Base-by-base conservation (phyloP, 2,888 invertebrate genomes). In the Chloromyia formosa region DNA sequence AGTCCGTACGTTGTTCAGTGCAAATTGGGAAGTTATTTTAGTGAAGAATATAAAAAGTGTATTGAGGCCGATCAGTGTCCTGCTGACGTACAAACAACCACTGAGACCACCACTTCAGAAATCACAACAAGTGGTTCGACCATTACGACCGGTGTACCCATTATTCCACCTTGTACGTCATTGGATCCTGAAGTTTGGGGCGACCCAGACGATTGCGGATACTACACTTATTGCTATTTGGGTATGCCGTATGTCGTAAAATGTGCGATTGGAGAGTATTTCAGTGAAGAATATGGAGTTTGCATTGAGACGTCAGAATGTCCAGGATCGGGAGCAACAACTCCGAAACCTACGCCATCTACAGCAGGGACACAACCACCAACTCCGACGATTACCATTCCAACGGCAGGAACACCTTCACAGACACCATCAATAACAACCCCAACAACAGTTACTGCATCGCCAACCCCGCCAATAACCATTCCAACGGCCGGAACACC, bases 11-110 rank as follows among this genome's bases (percentile, higher is more conserved):
- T 49, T 7, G 49, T 49, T 3, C 49, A 49, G 16, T 49, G 49
- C 49, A 1, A 2, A 12, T 1, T n/a, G 1, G 49, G 49, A n/a
- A 12, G 16, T n/a, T 49, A 49, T 10, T 49, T n/a, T 10, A 81
- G 80, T 76, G 42, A 73, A 0, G 22, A 3, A 0, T 1, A 27
- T 1, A 35, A 42, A 14, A 9, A 9, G 5, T 62, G 62, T 18
- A 40, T 62, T 18, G n/a, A 62, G 40, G 40, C 62, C 16, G 40
- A 35, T 1, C 12, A 49, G 10, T 49, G 49, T 49, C 49, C 49
- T 5, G 49, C 14, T 49, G 49, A n/a, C 10, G 49, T 12, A 7
- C 4, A n/a, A 49, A n/a, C 49, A n/a, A n/a, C 49, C 3, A 49
- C 49, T 3, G 5, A 12, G 2, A n/a, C 14, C 12, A 7, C 56